These are phyloP conservation scores for Drosophila fulvimacula DNA, from an alignment of 2,888 invertebrate species.

Conservation along the genomic window DNA sequence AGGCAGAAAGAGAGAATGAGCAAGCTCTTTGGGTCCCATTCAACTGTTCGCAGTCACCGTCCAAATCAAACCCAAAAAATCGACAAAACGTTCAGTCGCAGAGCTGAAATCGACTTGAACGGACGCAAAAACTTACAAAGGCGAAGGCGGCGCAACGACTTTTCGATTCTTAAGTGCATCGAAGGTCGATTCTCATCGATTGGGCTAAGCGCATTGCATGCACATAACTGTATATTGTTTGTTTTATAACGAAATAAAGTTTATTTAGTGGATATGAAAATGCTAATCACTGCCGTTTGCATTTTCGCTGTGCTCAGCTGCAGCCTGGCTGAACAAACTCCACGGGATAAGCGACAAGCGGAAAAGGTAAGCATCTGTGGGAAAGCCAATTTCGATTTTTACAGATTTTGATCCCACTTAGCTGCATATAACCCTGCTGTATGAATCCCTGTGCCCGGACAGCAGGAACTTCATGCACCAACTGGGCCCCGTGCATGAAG, in stretches of 20 bases:
- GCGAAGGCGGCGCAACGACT: slow-evolving; percentile 17
- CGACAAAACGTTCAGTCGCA: slow-evolving; percentile 69
- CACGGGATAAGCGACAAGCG: slow-evolving; percentile 43
- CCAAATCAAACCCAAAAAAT: slow-evolving; percentile 57
- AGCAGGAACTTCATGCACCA: slow-evolving; percentile 87
- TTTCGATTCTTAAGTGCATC: slow-evolving; percentile 37
- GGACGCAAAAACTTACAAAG: slow-evolving; percentile 54
- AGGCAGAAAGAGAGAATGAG: slow-evolving; percentile 26
- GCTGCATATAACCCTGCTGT: slow-evolving; percentile 86
- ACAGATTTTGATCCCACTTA: slow-evolving; percentile 27
- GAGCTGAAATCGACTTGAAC: slow-evolving; percentile 62
- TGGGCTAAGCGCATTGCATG: slow-evolving; percentile 23
- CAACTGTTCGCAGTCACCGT: slow-evolving; percentile 23
- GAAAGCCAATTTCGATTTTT: neutral
- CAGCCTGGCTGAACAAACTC: slow-evolving; percentile 33
- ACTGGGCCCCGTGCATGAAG: slow-evolving; percentile 85
- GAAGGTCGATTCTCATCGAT: slow-evolving; percentile 68
- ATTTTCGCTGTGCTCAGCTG: slow-evolving; percentile 37
- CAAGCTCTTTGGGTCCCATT: slow-evolving; percentile 15
- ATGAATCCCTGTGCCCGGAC: slow-evolving; percentile 88
- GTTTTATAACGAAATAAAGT: neutral
- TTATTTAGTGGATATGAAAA: slow-evolving; percentile 38
- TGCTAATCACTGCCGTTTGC: slow-evolving; percentile 27
- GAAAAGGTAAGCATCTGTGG: slow-evolving; percentile 40
- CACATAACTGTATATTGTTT: neutral